A percentile compares a stretch with the other conserved stretches of the same genome.
Evolutionary conservation across 2,113 vertebrate genomes (phyloP).

Genomic region (Psammodynastes pulverulentus): DNA sequence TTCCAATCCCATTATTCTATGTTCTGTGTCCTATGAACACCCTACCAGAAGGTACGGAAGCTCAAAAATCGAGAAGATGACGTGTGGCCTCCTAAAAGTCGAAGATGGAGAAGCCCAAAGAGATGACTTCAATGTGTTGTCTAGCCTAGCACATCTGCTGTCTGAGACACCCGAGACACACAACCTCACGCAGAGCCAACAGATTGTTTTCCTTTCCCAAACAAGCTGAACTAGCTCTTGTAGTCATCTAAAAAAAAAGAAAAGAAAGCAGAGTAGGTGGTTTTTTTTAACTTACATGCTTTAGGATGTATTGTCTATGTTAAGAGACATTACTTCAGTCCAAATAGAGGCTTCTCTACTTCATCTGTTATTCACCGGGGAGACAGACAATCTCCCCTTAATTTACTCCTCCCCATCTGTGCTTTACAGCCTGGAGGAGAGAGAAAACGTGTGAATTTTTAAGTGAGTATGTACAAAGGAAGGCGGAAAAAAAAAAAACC

Average conservation of each 20-base stretch:
- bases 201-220: background rate
- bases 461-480: slow-evolving; percentile 10
- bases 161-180: background rate
- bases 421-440: slow-evolving; percentile 5
- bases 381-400: background rate
- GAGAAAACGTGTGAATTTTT: slow-evolving; percentile 10
- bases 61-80: background rate
- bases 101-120: background rate
- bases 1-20: no score
- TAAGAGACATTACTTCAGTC: background rate
- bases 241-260: background rate
- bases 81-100: background rate
- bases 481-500: no score
- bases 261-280: background rate
- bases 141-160: background rate
- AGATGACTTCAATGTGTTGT: background rate
- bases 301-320: background rate
- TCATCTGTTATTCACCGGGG: slow-evolving; percentile 31
- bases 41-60: background rate
- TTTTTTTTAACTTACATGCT: background rate
- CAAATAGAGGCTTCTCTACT: background rate
- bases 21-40: no score
- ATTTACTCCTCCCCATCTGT: background rate
- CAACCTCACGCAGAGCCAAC: background rate
- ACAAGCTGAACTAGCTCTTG: background rate